Evolutionary conservation across 92 coral and sea anemone genomes (phyloP).

Genomic region (Phenganax stokvisi): DNA sequence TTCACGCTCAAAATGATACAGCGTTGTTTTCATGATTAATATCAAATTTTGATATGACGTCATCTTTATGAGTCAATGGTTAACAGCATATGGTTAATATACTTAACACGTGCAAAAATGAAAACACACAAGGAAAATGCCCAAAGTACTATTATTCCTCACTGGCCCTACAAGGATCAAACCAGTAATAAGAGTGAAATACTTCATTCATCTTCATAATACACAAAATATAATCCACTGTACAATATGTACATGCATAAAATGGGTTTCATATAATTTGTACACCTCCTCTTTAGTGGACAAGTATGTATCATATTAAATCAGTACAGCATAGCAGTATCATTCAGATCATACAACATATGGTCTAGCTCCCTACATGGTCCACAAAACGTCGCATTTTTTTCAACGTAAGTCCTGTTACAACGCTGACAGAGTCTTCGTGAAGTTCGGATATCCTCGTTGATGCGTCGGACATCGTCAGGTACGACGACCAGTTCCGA

Average conservation of each 20-base stretch:
- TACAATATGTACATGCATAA: conserved; percentile 21
- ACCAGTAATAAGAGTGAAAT: too few relatives aligned
- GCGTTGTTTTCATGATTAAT: too few relatives aligned
- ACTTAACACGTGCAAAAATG: too few relatives aligned
- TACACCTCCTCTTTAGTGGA: neutral
- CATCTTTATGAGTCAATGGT: too few relatives aligned
- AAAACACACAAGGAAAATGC: too few relatives aligned
- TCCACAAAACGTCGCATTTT: neutral
- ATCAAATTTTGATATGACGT: too few relatives aligned
- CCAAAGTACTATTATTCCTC: too few relatives aligned
- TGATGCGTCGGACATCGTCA: conserved; percentile 38
- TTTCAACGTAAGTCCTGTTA: conserved; percentile 16
- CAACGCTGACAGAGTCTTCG: conserved; percentile 20
- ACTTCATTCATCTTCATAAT: too few relatives aligned
- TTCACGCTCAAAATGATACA: too few relatives aligned
- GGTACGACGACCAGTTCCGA: conserved; percentile 27
- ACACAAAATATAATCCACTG: too few relatives aligned
- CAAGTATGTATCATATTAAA: neutral
- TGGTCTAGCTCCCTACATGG: conserved; percentile 9
- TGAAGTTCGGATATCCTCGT: conserved; percentile 5
- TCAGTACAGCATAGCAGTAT: conserved; percentile 24
- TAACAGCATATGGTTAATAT: too few relatives aligned
- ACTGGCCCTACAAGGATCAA: too few relatives aligned
- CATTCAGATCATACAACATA: conserved; percentile 15
- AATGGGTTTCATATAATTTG: conserved; percentile 33